Conservation (phyloP, 1,140 invertebrate genomes). For the Scylla paramamosain region DNA sequence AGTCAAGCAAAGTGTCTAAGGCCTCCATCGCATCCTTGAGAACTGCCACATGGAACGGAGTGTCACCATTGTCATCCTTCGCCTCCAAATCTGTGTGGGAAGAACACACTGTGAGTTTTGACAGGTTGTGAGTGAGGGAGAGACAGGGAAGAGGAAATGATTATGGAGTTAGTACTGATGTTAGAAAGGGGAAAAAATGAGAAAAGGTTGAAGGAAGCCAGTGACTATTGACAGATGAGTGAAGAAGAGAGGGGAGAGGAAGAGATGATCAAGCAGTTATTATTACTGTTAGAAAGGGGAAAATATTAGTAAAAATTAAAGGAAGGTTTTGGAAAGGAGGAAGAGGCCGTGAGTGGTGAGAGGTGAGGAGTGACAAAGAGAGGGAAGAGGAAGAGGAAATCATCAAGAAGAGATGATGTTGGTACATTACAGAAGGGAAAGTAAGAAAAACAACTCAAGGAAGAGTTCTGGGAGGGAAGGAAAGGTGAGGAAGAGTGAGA, state of each 20-base stretch:
- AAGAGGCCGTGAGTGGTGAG: neutral
- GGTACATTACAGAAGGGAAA: neutral
- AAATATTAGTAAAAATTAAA: too few species aligned
- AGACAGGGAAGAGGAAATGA: neutral
- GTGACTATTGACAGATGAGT: neutral
- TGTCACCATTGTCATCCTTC: slow-evolving; percentile 88
- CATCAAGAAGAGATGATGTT: neutral
- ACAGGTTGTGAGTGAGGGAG: neutral
- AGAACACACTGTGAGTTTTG: slow-evolving; percentile 77
- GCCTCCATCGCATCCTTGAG: slow-evolving; percentile 86
- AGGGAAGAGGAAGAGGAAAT: neutral
- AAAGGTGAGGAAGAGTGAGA: too few species aligned
- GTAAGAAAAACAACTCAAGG: too few species aligned
- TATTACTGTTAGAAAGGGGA: too few species aligned
- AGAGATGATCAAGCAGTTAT: neutral
- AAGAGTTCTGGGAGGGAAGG: too few species aligned
- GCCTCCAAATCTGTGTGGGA: slow-evolving; percentile 87
- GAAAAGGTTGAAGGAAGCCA: too few species aligned
- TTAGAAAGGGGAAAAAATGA: too few species aligned
- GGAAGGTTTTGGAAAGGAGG: neutral
- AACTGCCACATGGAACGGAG: slow-evolving; percentile 90
- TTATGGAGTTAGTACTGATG: too few species aligned
- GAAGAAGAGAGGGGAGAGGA: neutral
- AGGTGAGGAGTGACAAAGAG: neutral
- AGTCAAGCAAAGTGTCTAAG: slow-evolving; percentile 86